phyloP scores from a whole-genome alignment of 2,888 invertebrate genomes.

The Julus scanicus region DNA sequence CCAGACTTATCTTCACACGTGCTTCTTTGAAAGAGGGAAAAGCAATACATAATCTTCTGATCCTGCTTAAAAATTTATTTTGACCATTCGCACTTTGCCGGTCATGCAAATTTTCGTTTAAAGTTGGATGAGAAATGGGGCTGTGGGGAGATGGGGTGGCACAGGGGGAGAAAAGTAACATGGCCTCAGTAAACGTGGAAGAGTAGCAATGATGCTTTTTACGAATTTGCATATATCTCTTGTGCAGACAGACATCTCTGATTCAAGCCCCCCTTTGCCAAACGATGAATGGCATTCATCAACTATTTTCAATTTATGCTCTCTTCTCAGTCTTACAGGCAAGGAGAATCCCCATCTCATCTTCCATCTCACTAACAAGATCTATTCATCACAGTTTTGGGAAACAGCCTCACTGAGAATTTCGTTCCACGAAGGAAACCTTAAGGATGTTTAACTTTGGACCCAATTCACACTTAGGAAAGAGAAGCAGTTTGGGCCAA shows the following conservation, averaged over 20 bases:
- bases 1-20: background rate
- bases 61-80: background rate
- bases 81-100: background rate
- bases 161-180: background rate
- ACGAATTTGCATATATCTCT: conserved; percentile 30
- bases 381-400: conserved; percentile 54
- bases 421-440: background rate
- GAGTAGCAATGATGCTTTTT: conserved; percentile 35
- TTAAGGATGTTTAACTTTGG: conserved; percentile 46
- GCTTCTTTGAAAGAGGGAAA: no score
- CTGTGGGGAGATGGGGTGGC: background rate
- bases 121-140: background rate
- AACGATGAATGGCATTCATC: conserved; percentile 56
- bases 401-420: background rate
- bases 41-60: background rate
- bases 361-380: conserved; percentile 54
- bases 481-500: background rate
- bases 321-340: conserved; percentile 50
- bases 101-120: conserved; percentile 20
- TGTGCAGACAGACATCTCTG: conserved; percentile 36
- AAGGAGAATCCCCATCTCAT: conserved; percentile 38
- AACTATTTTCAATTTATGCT: conserved; percentile 55
- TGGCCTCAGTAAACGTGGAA: background rate
- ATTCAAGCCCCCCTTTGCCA: conserved; percentile 39
- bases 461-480: background rate